These are phyloP conservation scores for Coptodon rendalli DNA, from an alignment of 2,113 vertebrate species.

Conservation along the genomic window DNA sequence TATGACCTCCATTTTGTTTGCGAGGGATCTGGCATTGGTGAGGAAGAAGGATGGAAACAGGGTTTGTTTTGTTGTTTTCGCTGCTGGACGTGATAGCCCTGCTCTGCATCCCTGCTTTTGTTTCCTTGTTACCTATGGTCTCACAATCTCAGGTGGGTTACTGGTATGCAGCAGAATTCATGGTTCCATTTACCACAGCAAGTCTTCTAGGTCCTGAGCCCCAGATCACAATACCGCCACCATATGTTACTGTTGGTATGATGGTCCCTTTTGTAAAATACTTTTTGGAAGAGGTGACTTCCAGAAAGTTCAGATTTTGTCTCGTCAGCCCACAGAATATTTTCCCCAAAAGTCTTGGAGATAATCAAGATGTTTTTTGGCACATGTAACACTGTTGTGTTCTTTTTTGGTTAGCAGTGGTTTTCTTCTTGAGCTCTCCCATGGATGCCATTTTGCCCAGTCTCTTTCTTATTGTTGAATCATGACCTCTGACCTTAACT, in stretches of 20 bases:
- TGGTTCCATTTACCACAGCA: not conserved
- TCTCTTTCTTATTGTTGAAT: not conserved
- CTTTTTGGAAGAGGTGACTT: not conserved
- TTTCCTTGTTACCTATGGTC: not conserved
- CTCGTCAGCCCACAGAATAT: not conserved
- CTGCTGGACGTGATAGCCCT: not conserved
- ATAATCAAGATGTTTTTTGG: not conserved
- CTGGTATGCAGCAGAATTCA: not conserved
- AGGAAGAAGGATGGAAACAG: not conserved
- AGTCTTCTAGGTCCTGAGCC: not conserved
- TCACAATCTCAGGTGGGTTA: not conserved
- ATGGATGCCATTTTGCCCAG: not conserved
- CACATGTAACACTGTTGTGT: not conserved
- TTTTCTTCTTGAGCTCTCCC: not conserved
- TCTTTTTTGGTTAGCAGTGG: not conserved
- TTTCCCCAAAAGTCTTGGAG: not conserved
- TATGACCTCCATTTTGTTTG: not conserved
- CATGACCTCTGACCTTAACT: not conserved
- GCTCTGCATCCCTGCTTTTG: not conserved
- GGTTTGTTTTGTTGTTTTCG: not conserved
- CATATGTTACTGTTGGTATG: not conserved
- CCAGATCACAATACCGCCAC: not conserved
- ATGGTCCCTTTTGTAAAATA: not conserved
- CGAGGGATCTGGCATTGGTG: not conserved
- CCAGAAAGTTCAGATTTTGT: not conserved